Evolutionary conservation across 1,140 invertebrate species (phyloP), one percentile per base, ranked within the genome.

Genomic region (Drosophila sucinea): DNA sequence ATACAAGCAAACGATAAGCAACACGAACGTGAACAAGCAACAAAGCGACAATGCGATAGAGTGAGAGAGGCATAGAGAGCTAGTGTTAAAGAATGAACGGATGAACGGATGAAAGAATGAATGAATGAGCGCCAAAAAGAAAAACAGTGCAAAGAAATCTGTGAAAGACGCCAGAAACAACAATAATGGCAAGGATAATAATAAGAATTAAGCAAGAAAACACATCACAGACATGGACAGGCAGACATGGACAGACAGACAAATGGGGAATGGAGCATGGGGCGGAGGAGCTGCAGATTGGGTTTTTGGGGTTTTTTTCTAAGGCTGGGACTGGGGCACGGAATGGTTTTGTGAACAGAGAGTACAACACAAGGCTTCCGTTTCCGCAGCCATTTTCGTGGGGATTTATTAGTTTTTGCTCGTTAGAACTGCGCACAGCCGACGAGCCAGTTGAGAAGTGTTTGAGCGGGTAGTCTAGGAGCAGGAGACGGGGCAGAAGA

Each of bases 371-470:
- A 90, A 80, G 77, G 77, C 77, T 89, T 89, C 85, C 85, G 85
- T 81, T 89, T 90, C 85, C 85, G 81, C 81, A 78, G 85, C 81
- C 81, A 85, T 90, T 89, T 89, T 89, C 76, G 83, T 86, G 73
- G 86, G 86, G 81, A 90, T 90, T 90, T 90, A 90, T 90, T 90
- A 90, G 86, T 90, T 90, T 90, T 90, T 90, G 86, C 86, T 90
- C 86, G 86, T 90, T 90, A 90, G 86, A 86, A 80, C 72, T 73
- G 79, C 66, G 83, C 83, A 87, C 83, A 86, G 82, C 77, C 71
- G 63, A 38, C 71, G 63, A 38, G 40, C 62, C 60, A 70, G 70
- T 55, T 69, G 54, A 76, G 73, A 82, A 86, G 82, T 86, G 79
- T 86, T 86, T 86, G 79, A 82, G 82, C 73, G 73, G 64, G 65